Conservation (phyloP, 2,888 invertebrate genomes). For the Drosophila mulleri region DNA sequence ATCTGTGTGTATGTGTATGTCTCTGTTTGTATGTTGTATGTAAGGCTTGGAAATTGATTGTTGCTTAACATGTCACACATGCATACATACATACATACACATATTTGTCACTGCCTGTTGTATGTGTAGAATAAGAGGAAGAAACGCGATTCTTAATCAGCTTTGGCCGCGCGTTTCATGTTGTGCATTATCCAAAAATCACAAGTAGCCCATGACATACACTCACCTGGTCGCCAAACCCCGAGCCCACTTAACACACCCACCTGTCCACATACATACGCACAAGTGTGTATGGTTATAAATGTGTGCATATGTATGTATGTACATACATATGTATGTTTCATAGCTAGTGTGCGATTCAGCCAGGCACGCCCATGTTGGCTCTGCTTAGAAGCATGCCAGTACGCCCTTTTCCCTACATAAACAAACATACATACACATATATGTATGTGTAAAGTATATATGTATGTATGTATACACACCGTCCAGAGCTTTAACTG, state of each 20-base stretch:
- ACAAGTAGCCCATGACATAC: constrained; percentile 46
- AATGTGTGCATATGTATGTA: constrained; percentile 2
- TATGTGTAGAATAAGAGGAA: constrained; percentile 3
- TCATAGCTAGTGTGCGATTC: constrained; percentile 8
- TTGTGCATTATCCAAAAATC: constrained; percentile 57
- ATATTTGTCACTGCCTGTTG: constrained; percentile 5
- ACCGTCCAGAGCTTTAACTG: constrained; percentile 11
- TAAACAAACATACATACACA: background rate
- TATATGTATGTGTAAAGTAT: background rate
- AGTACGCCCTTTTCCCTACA: background rate
- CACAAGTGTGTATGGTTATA: background rate
- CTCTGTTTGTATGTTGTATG: background rate
- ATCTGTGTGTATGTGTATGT: background rate
- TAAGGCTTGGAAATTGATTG: constrained; percentile 1
- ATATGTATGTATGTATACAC: background rate
- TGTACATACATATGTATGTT: constrained; percentile 5
- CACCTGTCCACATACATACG: constrained; percentile 2
- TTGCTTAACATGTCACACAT: constrained; percentile 16
- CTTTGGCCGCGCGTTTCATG: constrained; percentile 46
- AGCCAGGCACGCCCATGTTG: constrained; percentile 29
- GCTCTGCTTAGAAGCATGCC: constrained; percentile 38
- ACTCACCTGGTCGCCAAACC: constrained; percentile 29
- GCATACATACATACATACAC: constrained; percentile 3
- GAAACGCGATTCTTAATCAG: constrained; percentile 47
- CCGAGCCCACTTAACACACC: background rate